A percentile compares a stretch with the other conserved stretches of the same genome.
Evolutionary conservation across 2,797 vertebrate species (phyloP).

Genomic region (Momotus momota): DNA sequence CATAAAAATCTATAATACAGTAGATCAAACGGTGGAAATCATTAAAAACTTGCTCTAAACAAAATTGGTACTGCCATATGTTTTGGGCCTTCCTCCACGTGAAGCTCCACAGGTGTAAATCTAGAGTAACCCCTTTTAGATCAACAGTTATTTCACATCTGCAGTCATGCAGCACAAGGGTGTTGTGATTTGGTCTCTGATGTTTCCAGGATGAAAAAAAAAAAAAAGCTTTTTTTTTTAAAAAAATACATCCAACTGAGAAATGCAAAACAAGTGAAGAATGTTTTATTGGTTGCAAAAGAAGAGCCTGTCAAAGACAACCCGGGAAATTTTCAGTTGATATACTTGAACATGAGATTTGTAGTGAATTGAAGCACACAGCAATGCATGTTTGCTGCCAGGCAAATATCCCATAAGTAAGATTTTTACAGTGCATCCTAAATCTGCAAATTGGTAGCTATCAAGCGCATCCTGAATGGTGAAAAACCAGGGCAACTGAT

Average conservation of each 20-base stretch:
- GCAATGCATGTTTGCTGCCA: neutral
- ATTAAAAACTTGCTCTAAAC: slow-evolving; percentile 36
- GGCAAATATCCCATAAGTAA: neutral
- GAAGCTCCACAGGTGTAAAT: slow-evolving; percentile 48
- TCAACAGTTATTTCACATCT: neutral
- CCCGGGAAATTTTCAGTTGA: neutral
- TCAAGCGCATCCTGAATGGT: neutral
- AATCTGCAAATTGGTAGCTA: neutral
- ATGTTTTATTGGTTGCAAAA: neutral
- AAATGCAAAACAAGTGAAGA: neutral
- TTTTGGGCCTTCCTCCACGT: neutral
- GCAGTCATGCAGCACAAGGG: neutral
- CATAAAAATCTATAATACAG: slow-evolving; percentile 25
- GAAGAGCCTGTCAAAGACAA: neutral
- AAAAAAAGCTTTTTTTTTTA: neutral
- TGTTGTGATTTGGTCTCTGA: neutral
- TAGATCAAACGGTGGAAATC: slow-evolving; percentile 47
- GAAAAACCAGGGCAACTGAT: neutral
- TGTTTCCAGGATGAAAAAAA: neutral
- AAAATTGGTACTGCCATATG: slow-evolving; percentile 15
- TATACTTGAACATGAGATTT: neutral
- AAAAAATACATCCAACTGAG: neutral
- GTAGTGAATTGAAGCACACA: neutral
- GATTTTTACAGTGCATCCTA: neutral
- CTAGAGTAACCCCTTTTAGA: neutral